Evolutionary conservation across 64 coral and sea anemone species (phyloP), one percentile per base, ranked within the genome.

Genomic region (Actinia tenebrosa): DNA sequence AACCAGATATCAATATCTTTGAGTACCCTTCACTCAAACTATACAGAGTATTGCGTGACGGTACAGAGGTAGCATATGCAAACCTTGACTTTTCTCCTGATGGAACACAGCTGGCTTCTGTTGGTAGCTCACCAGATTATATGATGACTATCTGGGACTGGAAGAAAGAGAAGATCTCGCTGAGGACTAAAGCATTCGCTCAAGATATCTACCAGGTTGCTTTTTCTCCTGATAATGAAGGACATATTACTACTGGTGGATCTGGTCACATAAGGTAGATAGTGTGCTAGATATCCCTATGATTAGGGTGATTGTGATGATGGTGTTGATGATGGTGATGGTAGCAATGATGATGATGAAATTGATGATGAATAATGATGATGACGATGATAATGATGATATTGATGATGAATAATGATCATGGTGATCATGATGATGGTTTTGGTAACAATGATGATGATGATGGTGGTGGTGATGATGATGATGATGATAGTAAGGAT

Each of bases 101-200:
- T 60, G 97, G 97, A 52, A 91, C 87, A 45, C 95, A 92, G 56
- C 91, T 99, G 80, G 93, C 97, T 8, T 99, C 97, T 55, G 93
- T 99, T 9, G 97, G 97, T 55, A 95, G 93, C 89, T 75, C 93
- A 50, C 97, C 97, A 78, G 97, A 99, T 84, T 99, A 83, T 71
- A 99, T 99, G 97, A 72, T 99, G n/a, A 99, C 97, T 22, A 90
- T 95, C 1, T 99, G 97, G 97, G 93, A 99, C 75, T 99, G 97
- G 97, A 99, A 89, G 59, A 99, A 95, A 42, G 97, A 99, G 66
- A 92, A 91, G 62, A 83, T 99, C 56, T 91, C 95, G 18, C 66
- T 99, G 37, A 88, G 97, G 20, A 91, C 93, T 37, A 99, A 99
- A 60, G 97, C 97, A 15, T 99, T 99, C 52, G 95, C 97, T 5